Evolutionary conservation across 2,888 invertebrate genomes (phyloP), one percentile per base, ranked within the genome.

Genomic region (Melanophora roralis): DNA sequence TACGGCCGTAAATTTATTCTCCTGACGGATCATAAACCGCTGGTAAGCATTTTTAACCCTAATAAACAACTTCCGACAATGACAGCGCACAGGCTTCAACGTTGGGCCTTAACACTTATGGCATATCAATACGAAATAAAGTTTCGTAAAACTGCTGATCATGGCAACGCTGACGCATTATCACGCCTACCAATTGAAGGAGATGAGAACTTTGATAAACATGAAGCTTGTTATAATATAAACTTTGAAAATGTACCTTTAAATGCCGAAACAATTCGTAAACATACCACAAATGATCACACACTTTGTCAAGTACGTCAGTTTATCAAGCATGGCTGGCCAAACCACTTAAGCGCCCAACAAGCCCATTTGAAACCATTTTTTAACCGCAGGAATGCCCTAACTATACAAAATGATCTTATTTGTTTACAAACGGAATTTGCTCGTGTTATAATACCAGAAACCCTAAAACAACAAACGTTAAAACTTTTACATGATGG

Each of bases 1-100:
- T 81, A 81, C 43, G 77, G 81, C 2, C 57, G 55, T 8, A 81
- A 81, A 27, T 81, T 71, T 59, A 65, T 49, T 0, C 62, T 80
- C 0, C 9, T 76, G 7, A 81, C 76, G 1, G 81, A 78, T n/a
- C 67, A 75, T 27, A 78, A 81, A 16, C 78, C 76, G 1, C 49
- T 81, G 14, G 62, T 73, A 1, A 68, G 55, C 49, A 57, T 78
- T 21, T 81, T 78, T n/a, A 71, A 78, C 21, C 72, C 81, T 2
- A 16, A 23, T 21, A 81, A 81, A 34, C 73, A n/a, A 81, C 45
- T 79, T 16, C 78, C 67, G 12, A 21, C 65, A 2, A 72, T 67
- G 67, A 59, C 79, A 5, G 55, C 64, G n/a, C 73, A 74, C 32
- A 40, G 78, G 11, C n/a, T n/a, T n/a, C n/a, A n/a, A n/a, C n/a